Evolutionary conservation across 1,140 invertebrate species (phyloP), one percentile per base, ranked within the genome.

Genomic region (Pararge aegeria): DNA sequence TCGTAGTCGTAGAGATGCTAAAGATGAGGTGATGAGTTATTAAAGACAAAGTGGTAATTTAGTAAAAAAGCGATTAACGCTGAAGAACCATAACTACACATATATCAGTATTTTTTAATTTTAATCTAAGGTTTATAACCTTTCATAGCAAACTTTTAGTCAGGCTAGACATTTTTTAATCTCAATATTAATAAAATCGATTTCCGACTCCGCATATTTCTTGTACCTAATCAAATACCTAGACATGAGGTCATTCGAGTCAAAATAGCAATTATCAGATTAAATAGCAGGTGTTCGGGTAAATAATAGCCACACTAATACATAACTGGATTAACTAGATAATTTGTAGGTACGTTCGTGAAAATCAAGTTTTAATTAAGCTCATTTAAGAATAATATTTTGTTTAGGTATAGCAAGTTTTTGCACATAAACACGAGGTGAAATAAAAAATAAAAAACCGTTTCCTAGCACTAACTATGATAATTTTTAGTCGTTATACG

Each of bases 331-430:
- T 42, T 42, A 42, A 42, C 38, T 2, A 42, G 15, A 42, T 42
- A 16, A 34, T 34, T 34, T 34, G 9, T 34, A 3, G n/a, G n/a
- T n/a, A n/a, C 27, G 27, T 27, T 27, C 10, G 27, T 27, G 10
- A 27, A 27, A 27, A 27, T 1, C 27, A 34, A n/a, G 30, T 34
- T 34, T 34, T 34, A 34, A 30, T 30, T 7, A 34, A 24, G 24
- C 24, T 24, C 2, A 24, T 24, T 24, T 34, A 10, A 34, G 3
- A 34, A 34, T 34, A 34, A 10, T 12, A 34, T 12, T 7, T n/a
- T 34, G 30, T 34, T n/a, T n/a, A n/a, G n/a, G 30, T 10, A 42
- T 18, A 42, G 38, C 38, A 42, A 42, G 38, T 42, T 42, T 18
- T 42, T 42, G 10, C 10, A 4, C 1, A 10, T 3, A 34, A n/a